Percentiles rank a stretch among this genome's conserved stretches.
phyloP scores from a whole-genome alignment of 1,140 invertebrate genomes.

The Grapholita molesta region DNA sequence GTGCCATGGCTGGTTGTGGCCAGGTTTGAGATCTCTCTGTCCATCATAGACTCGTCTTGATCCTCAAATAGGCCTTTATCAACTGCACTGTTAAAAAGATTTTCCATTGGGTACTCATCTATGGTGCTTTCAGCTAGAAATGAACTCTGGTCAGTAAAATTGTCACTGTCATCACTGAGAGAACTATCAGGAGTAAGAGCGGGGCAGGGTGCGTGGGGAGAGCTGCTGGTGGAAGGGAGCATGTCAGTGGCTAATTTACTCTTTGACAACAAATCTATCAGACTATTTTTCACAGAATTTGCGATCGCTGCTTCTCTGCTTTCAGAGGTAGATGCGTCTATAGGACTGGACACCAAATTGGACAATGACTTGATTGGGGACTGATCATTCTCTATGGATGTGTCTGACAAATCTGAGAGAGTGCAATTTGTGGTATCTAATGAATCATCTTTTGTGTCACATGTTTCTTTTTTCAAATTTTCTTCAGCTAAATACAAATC shows the following conservation, averaged over 20 bases:
- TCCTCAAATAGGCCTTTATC: conserved; percentile 70
- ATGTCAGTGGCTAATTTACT: conserved; percentile 55
- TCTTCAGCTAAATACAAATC: conserved; percentile 73
- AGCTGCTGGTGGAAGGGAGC: conserved; percentile 52
- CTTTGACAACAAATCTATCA: conserved; percentile 64
- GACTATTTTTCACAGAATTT: conserved; percentile 63
- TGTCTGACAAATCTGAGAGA: conserved; percentile 55
- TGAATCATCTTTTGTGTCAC: conserved; percentile 49
- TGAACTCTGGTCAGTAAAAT: conserved; percentile 68
- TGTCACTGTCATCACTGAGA: conserved; percentile 66
- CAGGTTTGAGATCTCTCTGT: conserved; percentile 70
- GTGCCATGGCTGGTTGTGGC: conserved; percentile 65
- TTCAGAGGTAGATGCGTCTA: conserved; percentile 69
- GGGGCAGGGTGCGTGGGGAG: conserved; percentile 50
- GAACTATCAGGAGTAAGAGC: conserved; percentile 59
- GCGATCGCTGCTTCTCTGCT: conserved; percentile 45
- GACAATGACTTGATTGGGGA: conserved; percentile 81
- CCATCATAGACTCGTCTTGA: conserved; percentile 68
- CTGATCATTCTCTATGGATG: conserved; percentile 71
- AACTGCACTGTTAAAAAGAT: conserved; percentile 71
- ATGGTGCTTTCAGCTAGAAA: conserved; percentile 70
- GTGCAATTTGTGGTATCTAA: conserved; percentile 55
- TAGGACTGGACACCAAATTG: conserved; percentile 80
- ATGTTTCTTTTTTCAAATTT: conserved; percentile 54
- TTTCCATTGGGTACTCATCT: conserved; percentile 73